Evolutionary conservation across 2,113 vertebrate genomes (phyloP).

Genomic region (Galbula dea): DNA sequence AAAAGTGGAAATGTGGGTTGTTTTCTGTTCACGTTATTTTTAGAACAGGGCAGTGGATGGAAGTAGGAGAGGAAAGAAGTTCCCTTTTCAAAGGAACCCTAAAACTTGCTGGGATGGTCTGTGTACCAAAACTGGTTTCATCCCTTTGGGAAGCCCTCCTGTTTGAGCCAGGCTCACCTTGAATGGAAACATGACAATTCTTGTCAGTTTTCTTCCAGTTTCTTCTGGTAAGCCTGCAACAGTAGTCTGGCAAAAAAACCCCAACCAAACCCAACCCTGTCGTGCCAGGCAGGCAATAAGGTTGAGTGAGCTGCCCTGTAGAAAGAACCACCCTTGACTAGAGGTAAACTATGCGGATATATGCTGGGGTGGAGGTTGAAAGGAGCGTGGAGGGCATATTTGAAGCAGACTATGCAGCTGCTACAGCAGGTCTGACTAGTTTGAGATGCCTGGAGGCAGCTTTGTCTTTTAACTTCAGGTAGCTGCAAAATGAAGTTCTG

Average conservation of each 20-base stretch:
- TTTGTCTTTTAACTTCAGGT: conserved; percentile 72
- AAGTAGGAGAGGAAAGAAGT: conserved; percentile 22
- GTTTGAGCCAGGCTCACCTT: neutral
- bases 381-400: conserved; percentile 62
- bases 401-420: conserved; percentile 64
- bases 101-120: neutral
- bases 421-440: conserved; percentile 84
- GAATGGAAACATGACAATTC: neutral
- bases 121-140: neutral
- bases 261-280: neutral
- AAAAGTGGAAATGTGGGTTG: neutral
- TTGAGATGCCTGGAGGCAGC: conserved; percentile 77
- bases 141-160: neutral
- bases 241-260: neutral
- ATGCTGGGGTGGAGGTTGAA: conserved; percentile 65
- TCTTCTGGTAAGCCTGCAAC: neutral
- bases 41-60: neutral
- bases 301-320: neutral
- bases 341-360: conserved; percentile 69
- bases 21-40: conserved; percentile 1
- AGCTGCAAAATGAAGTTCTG: conserved; percentile 67
- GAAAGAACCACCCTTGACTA: conserved; percentile 42
- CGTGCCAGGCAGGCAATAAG: neutral
- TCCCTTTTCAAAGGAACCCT: conserved; percentile 25
- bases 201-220: neutral